phyloP scores from a whole-genome alignment of 1,140 invertebrate species.

The Venturia canescens region DNA sequence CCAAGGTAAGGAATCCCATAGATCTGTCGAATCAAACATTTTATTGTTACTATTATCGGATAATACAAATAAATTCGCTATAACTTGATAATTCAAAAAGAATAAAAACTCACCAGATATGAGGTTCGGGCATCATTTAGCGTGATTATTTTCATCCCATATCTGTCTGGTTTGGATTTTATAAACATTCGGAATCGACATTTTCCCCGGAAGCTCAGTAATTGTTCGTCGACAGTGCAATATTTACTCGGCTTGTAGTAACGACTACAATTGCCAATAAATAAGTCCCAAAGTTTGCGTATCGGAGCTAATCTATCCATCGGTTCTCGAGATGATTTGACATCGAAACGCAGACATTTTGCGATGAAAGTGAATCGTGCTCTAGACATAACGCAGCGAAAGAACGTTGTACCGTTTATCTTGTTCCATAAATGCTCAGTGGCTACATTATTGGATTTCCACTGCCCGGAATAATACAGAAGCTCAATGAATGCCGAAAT shows the following conservation, averaged over 20 bases:
- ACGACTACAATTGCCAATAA: constrained; percentile 36
- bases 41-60: no score
- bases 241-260: constrained; percentile 35
- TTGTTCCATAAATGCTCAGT: constrained; percentile 37
- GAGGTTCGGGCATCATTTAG: constrained; percentile 64
- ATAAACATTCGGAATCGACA: constrained; percentile 74
- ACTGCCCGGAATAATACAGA: constrained; percentile 45
- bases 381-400: constrained; percentile 36
- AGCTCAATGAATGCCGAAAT: constrained; percentile 51
- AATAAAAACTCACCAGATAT: constrained; percentile 67
- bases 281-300: constrained; percentile 55
- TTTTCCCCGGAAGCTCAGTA: constrained; percentile 69
- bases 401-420: constrained; percentile 17
- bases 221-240: constrained; percentile 67
- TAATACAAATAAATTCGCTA: no score
- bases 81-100: no score
- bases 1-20: no score
- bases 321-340: constrained; percentile 40
- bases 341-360: constrained; percentile 50
- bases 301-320: constrained; percentile 55
- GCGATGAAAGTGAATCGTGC: constrained; percentile 44
- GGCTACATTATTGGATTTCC: constrained; percentile 40
- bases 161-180: constrained; percentile 72
- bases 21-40: no score
- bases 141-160: constrained; percentile 73